A percentile compares a stretch with the other conserved stretches of the same genome.
Conservation (phyloP, 2,888 invertebrate genomes). For the Nephrotoma appendiculata region DNA sequence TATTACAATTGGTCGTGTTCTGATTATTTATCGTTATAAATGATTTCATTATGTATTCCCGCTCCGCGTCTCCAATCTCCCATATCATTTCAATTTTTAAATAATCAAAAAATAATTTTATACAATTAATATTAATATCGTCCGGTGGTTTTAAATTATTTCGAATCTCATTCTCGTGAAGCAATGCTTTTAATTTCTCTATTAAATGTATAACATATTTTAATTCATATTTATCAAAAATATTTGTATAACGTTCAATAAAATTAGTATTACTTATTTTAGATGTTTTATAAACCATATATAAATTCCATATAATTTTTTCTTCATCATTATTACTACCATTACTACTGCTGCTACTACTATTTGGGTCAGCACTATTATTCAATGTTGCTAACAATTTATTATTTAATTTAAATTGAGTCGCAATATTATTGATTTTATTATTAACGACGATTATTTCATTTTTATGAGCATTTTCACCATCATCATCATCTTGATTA, state of each 20-base stretch:
- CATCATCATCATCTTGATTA: neutral
- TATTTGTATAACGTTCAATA: slow-evolving; percentile 7
- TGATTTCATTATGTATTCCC: slow-evolving; percentile 29
- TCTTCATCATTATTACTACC: slow-evolving; percentile 14
- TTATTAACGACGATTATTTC: slow-evolving; percentile 22
- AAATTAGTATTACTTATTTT: slow-evolving; percentile 3
- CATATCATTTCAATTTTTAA: slow-evolving; percentile 31
- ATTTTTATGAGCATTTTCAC: neutral
- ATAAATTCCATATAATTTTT: slow-evolving; percentile 1
- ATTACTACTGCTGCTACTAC: slow-evolving; percentile 25
- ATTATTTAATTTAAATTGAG: slow-evolving; percentile 12
- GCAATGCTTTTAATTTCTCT: slow-evolving; percentile 23
- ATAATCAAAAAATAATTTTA: slow-evolving; percentile 32
- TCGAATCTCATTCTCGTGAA: slow-evolving; percentile 28
- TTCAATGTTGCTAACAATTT: slow-evolving; percentile 11
- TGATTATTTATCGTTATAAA: slow-evolving; percentile 23
- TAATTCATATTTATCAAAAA: slow-evolving; percentile 30
- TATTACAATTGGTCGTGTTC: slow-evolving; percentile 13
- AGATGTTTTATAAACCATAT: neutral
- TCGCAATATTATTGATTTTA: slow-evolving; percentile 28
- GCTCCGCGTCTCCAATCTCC: slow-evolving; percentile 29
- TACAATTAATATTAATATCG: slow-evolving; percentile 27
- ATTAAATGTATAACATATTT: slow-evolving; percentile 26
- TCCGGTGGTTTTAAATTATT: slow-evolving; percentile 9
- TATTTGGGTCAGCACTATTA: slow-evolving; percentile 26